These are phyloP conservation scores for Heliothis subflexa DNA, from an alignment of 1,140 invertebrate genomes.

Conservation along the genomic window DNA sequence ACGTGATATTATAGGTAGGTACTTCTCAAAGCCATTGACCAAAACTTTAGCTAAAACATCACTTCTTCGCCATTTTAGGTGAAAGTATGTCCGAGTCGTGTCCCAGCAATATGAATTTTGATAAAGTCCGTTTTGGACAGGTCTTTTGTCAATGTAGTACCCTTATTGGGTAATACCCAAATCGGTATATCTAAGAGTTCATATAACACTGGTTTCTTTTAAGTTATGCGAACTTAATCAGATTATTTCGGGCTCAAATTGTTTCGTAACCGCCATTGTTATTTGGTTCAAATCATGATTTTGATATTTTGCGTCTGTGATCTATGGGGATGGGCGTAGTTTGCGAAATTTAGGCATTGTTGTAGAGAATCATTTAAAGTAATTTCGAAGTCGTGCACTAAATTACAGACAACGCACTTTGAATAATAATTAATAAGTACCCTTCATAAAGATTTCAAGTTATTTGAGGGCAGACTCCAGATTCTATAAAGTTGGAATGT, in stretches of 20 bases:
- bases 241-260: conserved; percentile 40
- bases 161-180: conserved; percentile 4
- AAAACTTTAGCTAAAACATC: neutral
- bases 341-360: conserved; percentile 44
- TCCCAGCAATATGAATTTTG: neutral
- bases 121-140: conserved; percentile 28
- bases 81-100: conserved; percentile 26
- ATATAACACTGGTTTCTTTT: conserved; percentile 16
- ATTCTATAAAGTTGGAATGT: neutral
- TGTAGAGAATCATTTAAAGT: conserved; percentile 21
- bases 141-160: conserved; percentile 21
- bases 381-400: conserved; percentile 23
- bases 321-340: conserved; percentile 22
- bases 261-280: conserved; percentile 45
- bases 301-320: conserved; percentile 46
- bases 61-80: neutral
- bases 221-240: conserved; percentile 45
- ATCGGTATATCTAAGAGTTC: conserved; percentile 23
- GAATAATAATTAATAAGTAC: conserved; percentile 41
- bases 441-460: neutral
- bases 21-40: too few species aligned
- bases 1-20: too few species aligned
- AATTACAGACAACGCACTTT: conserved; percentile 29
- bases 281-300: conserved; percentile 51
- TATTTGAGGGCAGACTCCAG: neutral